Percentiles rank a stretch among this genome's conserved stretches.
Conservation (phyloP, 2,113 vertebrate genomes). For the Salminus brasiliensis region DNA sequence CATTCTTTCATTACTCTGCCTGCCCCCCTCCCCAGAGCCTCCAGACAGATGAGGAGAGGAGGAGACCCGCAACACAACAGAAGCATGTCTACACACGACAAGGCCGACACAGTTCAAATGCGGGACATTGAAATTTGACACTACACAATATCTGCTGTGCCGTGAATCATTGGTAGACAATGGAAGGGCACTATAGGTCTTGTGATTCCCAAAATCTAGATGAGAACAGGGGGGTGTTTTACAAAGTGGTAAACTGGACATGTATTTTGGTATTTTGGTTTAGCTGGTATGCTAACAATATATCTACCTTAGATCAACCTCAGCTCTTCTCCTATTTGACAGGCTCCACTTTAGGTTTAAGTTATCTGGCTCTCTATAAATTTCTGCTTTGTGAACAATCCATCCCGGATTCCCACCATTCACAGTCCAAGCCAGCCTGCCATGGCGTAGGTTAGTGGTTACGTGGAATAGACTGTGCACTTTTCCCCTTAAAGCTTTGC, state of each 20-base stretch:
- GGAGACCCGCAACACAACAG: not conserved
- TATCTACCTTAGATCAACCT: too few species aligned
- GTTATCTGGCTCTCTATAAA: not conserved
- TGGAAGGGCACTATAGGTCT: not conserved
- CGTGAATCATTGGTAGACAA: not conserved
- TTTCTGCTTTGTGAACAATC: not conserved
- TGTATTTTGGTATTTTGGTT: too few species aligned
- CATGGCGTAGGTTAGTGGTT: not conserved
- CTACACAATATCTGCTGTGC: not conserved
- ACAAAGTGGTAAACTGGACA: not conserved
- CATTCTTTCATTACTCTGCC: conserved; percentile 40
- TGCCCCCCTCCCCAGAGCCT: conserved; percentile 30
- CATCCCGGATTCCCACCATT: not conserved
- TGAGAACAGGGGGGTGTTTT: not conserved
- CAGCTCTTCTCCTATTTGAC: not conserved
- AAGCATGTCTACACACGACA: conserved; percentile 24
- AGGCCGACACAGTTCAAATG: conserved; percentile 1
- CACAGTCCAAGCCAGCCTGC: not conserved
- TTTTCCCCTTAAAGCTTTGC: conserved; percentile 8
- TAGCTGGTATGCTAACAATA: too few species aligned
- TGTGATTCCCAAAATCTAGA: not conserved
- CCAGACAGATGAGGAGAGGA: conserved; percentile 11
- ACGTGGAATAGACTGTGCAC: not conserved
- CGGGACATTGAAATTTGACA: not conserved
- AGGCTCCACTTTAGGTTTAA: not conserved